Base-by-base conservation (phyloP, 2,888 invertebrate species). In the Antheraea assamensis region DNA sequence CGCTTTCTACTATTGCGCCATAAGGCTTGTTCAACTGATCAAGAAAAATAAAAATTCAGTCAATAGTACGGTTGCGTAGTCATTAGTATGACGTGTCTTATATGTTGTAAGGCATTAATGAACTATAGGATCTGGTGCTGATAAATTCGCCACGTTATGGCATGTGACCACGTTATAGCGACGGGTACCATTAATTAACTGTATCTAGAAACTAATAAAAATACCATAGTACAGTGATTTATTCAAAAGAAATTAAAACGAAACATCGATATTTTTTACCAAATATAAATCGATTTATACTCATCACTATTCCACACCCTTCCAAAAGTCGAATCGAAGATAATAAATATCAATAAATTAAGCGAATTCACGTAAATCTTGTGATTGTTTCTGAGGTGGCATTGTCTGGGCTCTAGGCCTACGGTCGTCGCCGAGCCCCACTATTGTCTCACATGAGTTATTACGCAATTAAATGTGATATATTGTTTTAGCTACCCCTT, bases 401-500 rank as follows among this genome's bases (percentile, higher is more conserved):
- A 83, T 88, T 88, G 88, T 81, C 71, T 72, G 71, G 7, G 30
- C 61, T 17, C 3, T 76, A 72, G 75, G 75, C 70, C 81, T 80
- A 82, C 73, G 82, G 77, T 35, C 27, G 17, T 64, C 30, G 61
- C 15, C 68, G 68, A 68, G 68, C 81, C 71, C 71, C 77, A 78
- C 82, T 81, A 86, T 88, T 88, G 87, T 88, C 74, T 64, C 66
- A 61, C 47, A 70, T 86, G 84, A 88, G 83, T 82, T 85, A 88
- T 84, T 79, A 76, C 55, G 81, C 84, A 87, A 87, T 88, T 87
- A 86, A 85, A 81, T 77, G 80, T 86, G 87, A 87, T 79, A 83
- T 86, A 87, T 84, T 75, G 77, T 77, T 79, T 79, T 73, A 75
- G 77, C 78, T 79, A 81, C 83, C 68, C 68, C 85, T 82, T 78